These are phyloP conservation scores for Palloptera scutellata DNA, from an alignment of 2,888 invertebrate genomes.

Conservation along the genomic window DNA sequence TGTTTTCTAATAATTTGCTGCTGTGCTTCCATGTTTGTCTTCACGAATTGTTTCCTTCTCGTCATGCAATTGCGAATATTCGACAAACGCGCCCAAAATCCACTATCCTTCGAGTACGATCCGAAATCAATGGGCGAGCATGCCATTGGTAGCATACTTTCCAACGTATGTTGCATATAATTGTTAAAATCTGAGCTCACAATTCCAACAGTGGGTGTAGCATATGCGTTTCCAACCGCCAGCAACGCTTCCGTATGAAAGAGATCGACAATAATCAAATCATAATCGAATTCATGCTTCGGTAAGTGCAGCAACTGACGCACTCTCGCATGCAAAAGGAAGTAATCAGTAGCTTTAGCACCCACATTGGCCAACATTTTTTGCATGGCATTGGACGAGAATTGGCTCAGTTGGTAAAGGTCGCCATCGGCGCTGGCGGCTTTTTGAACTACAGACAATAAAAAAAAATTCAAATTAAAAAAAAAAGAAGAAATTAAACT, in stretches of 20 bases:
- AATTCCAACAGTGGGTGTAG: slow-evolving; percentile 62
- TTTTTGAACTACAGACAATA: slow-evolving; percentile 44
- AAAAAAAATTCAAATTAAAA: slow-evolving; percentile 1
- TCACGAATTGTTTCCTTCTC: slow-evolving; percentile 52
- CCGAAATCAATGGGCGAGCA: slow-evolving; percentile 65
- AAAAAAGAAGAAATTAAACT: background rate
- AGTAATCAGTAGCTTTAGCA: slow-evolving; percentile 51
- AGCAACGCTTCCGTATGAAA: slow-evolving; percentile 64
- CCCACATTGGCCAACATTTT: slow-evolving; percentile 54
- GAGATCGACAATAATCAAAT: slow-evolving; percentile 63
- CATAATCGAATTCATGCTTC: slow-evolving; percentile 61
- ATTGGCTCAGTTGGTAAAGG: slow-evolving; percentile 43
- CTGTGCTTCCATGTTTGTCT: slow-evolving; percentile 56
- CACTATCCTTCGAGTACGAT: slow-evolving; percentile 60
- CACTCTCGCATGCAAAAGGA: slow-evolving; percentile 48
- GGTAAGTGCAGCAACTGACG: slow-evolving; percentile 47
- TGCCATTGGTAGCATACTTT: slow-evolving; percentile 64
- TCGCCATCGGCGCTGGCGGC: slow-evolving; percentile 39
- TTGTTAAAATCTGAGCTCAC: slow-evolving; percentile 62
- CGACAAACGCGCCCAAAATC: slow-evolving; percentile 66
- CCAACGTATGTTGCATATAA: slow-evolving; percentile 64
- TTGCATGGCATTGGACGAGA: slow-evolving; percentile 44
- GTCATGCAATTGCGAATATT: slow-evolving; percentile 64
- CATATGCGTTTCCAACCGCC: slow-evolving; percentile 60
- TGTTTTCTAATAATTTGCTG: slow-evolving; percentile 55